phyloP scores from a whole-genome alignment of 2,888 invertebrate species.

The Ganaspis brasiliensis region DNA sequence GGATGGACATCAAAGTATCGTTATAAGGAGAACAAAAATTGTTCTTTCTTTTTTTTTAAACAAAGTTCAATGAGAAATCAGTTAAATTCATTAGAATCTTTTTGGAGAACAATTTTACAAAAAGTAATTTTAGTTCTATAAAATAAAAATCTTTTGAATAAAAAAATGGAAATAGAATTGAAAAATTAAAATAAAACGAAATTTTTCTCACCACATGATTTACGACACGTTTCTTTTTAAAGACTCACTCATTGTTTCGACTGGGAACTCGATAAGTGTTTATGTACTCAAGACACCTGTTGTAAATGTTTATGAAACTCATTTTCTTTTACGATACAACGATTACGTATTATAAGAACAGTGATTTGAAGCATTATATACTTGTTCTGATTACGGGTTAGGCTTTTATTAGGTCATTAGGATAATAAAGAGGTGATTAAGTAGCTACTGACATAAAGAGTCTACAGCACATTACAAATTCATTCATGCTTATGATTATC shows the following conservation, averaged over 20 bases:
- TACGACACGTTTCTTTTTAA: no score
- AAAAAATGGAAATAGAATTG: no score
- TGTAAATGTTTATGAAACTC: background rate
- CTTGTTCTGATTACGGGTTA: constrained; percentile 34
- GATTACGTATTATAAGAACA: constrained; percentile 8
- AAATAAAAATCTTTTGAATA: no score
- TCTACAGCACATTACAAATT: constrained; percentile 13
- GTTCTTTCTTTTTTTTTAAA: no score
- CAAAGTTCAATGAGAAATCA: no score
- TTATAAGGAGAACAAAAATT: no score
- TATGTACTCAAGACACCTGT: background rate
- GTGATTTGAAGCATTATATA: constrained; percentile 25
- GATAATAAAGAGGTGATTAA: constrained; percentile 20
- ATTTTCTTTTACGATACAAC: background rate
- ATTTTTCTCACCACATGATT: no score
- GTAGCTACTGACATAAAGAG: background rate
- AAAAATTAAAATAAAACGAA: no score
- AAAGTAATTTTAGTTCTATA: no score
- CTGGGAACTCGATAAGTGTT: background rate
- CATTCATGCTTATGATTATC: background rate
- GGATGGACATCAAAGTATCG: no score
- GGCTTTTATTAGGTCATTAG: constrained; percentile 18
- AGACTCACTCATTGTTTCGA: background rate
- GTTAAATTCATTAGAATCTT: no score
- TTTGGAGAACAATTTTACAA: no score